These are phyloP conservation scores for Melangyna quadrimaculata DNA, from an alignment of 2,888 invertebrate species.

Conservation along the genomic window DNA sequence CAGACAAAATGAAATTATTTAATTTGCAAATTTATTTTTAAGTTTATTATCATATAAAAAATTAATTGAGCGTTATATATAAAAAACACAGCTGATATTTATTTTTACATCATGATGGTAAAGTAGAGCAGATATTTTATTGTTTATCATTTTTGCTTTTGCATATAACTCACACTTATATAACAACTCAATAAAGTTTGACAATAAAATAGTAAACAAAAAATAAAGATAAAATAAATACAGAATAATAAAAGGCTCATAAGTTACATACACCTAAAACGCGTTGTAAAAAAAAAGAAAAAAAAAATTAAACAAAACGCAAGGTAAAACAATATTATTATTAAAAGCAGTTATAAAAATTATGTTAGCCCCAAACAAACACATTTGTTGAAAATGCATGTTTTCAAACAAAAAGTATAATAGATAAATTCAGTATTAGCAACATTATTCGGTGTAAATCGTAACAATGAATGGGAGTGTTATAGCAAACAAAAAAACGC, in stretches of 20 bases:
- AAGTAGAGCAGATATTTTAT: conserved; percentile 5
- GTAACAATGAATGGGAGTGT: conserved; percentile 12
- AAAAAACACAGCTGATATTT: conserved; percentile 15
- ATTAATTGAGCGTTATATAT: conserved; percentile 14
- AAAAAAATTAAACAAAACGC: conserved; percentile 16
- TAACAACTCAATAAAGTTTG: conserved; percentile 69
- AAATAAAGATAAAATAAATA: conserved; percentile 30
- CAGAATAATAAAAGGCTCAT: conserved; percentile 37
- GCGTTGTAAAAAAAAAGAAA: conserved; percentile 16
- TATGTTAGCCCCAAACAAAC: conserved; percentile 37
- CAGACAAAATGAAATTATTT: neutral
- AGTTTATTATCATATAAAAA: neutral
- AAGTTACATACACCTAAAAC: conserved; percentile 27
- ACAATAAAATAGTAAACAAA: conserved; percentile 68
- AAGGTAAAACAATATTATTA: conserved; percentile 29
- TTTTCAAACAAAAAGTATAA: conserved; percentile 13
- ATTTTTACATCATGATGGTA: neutral
- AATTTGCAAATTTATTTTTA: conserved; percentile 27
- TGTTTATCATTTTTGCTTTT: conserved; percentile 39
- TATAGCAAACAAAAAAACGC: neutral
- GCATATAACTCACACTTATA: conserved; percentile 50
- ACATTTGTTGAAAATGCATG: neutral
- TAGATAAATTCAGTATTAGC: conserved; percentile 59
- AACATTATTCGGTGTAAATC: conserved; percentile 30
- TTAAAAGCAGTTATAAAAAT: conserved; percentile 32